phyloP scores from a whole-genome alignment of 1,140 invertebrate genomes.

The Danaus melanippus region DNA sequence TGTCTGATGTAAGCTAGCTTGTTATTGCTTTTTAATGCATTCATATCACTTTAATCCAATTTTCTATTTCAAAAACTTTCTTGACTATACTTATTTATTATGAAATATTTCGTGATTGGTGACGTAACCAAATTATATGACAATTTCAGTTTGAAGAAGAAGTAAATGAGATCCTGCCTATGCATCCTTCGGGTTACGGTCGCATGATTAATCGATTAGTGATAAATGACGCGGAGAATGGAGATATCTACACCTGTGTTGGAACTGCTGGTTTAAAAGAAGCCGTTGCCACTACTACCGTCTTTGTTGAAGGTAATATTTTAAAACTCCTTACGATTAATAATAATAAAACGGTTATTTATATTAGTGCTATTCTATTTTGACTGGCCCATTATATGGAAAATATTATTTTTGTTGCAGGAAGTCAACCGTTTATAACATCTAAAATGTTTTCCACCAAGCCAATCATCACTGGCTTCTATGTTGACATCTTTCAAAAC shows the following conservation, averaged over 20 bases:
- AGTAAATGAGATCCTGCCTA: constrained; percentile 69
- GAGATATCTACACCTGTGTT: constrained; percentile 80
- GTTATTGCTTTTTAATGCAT: neutral
- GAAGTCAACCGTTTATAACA: constrained; percentile 26
- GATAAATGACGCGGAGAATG: constrained; percentile 74
- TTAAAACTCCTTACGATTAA: neutral
- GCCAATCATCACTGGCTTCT: constrained; percentile 72
- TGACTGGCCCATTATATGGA: too few species aligned
- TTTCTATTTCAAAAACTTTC: too few species aligned
- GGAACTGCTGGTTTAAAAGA: constrained; percentile 76
- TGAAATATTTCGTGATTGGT: too few species aligned
- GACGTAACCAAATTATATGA: neutral
- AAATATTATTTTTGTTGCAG: constrained; percentile 19
- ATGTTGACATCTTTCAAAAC: constrained; percentile 71
- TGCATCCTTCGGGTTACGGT: constrained; percentile 69
- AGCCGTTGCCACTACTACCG: constrained; percentile 67
- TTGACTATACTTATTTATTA: too few species aligned
- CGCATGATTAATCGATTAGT: constrained; percentile 78
- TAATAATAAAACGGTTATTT: too few species aligned
- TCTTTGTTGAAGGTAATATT: constrained; percentile 51
- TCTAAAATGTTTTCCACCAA: constrained; percentile 43
- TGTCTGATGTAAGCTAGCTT: constrained; percentile 71
- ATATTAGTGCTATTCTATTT: too few species aligned
- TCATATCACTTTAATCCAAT: neutral
- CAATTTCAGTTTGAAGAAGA: constrained; percentile 55